These are phyloP conservation scores for Enteromius treurensis DNA, from an alignment of 2,797 vertebrate genomes.

Conservation along the genomic window DNA sequence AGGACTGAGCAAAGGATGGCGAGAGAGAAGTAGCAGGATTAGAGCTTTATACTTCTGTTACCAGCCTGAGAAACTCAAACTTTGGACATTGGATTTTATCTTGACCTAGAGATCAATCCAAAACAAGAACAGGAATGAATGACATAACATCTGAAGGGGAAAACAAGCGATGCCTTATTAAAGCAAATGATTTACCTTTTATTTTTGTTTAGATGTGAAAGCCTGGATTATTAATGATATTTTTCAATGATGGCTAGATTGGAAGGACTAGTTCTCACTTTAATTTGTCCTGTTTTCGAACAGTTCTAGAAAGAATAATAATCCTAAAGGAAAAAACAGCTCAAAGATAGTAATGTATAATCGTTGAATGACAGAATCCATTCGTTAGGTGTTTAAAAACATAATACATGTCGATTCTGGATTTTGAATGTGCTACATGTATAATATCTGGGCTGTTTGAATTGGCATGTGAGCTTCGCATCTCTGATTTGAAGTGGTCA, in stretches of 20 bases:
- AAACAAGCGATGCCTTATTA: constrained; percentile 39
- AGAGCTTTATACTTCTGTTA: constrained; percentile 17
- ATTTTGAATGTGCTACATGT: constrained; percentile 70
- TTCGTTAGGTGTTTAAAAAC: neutral
- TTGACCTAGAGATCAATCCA: neutral
- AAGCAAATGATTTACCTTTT: neutral
- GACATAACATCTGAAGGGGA: constrained; percentile 27
- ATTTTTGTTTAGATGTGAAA: constrained; percentile 29
- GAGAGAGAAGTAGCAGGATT: constrained; percentile 1
- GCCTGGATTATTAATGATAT: neutral
- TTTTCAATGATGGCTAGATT: constrained; percentile 16
- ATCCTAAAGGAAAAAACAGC: neutral
- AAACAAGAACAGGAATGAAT: neutral
- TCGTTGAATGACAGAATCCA: neutral
- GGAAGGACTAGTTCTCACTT: neutral
- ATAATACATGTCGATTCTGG: constrained; percentile 53
- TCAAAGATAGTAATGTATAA: neutral
- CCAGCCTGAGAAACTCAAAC: constrained; percentile 37
- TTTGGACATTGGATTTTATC: constrained; percentile 9
- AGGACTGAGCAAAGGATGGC: constrained; percentile 78
- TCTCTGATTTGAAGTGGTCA: constrained; percentile 25
- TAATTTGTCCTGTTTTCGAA: neutral
- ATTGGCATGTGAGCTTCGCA: constrained; percentile 45
- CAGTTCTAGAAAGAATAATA: neutral
- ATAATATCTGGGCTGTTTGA: constrained; percentile 31